Percentiles rank a stretch among this genome's conserved stretches.
Evolutionary conservation across 2,888 invertebrate species (phyloP).

Genomic region (Branchipolynoe longqiensis): DNA sequence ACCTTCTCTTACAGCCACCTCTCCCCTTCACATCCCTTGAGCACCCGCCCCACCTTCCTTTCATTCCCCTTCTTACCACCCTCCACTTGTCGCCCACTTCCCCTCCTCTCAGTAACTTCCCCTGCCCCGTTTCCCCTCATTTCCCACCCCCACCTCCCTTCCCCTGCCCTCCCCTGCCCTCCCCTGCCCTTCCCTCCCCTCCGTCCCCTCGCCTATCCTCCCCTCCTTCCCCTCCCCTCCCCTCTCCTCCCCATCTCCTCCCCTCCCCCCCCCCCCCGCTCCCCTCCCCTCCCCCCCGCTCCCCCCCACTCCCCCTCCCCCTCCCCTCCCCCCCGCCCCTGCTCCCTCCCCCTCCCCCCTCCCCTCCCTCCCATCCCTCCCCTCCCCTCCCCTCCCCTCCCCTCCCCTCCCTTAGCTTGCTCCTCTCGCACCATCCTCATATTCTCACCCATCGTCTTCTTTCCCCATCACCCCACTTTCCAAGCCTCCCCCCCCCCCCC

Average conservation of each 20-base stretch:
- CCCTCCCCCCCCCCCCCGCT: background rate
- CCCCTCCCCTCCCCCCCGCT: background rate
- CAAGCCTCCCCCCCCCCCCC: background rate
- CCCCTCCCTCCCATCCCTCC: background rate
- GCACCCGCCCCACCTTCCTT: no score
- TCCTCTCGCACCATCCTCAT: background rate
- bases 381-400: background rate
- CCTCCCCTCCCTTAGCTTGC: background rate
- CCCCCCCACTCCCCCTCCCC: background rate
- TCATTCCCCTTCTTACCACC: background rate
- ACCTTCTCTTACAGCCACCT: background rate
- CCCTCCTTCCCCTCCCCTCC: background rate
- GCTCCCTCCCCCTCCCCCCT: background rate
- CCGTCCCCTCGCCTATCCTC: background rate
- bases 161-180: background rate
- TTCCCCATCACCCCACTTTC: background rate
- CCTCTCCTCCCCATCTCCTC: background rate
- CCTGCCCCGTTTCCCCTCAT: background rate
- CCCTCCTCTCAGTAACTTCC: background rate
- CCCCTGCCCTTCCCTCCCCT: background rate
- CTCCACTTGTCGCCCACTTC: background rate
- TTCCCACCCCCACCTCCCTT: background rate
- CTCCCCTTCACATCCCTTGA: background rate
- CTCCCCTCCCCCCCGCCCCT: background rate
- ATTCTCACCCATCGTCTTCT: background rate